Percentiles rank a stretch among this genome's conserved stretches.
phyloP scores from a whole-genome alignment of 2,797 vertebrate genomes.

The Poeciliopsis paucimaculata region DNA sequence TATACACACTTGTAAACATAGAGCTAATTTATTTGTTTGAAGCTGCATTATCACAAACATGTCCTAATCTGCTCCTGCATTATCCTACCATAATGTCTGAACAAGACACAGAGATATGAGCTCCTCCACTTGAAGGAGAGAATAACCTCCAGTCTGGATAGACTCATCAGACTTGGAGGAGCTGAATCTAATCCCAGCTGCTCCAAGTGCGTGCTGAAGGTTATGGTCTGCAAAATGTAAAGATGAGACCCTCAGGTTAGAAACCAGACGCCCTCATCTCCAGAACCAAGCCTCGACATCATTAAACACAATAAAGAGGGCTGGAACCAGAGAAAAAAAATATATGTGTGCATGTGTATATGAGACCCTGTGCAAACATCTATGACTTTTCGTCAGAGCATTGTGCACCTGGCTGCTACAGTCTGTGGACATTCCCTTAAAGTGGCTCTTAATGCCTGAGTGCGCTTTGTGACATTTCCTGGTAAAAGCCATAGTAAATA shows the following conservation, averaged over 20 bases:
- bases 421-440: slow-evolving; percentile 49
- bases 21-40: neutral
- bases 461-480: slow-evolving; percentile 71
- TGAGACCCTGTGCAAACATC: neutral
- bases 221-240: neutral
- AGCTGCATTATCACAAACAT: neutral
- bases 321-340: neutral
- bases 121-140: neutral
- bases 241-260: neutral
- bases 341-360: neutral
- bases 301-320: neutral
- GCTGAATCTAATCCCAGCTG: neutral
- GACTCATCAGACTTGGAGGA: neutral
- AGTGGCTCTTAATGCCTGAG: slow-evolving; percentile 56
- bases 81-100: neutral
- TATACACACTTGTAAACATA: neutral
- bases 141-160: neutral
- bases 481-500: slow-evolving; percentile 76
- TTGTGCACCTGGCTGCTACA: slow-evolving; percentile 8
- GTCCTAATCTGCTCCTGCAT: neutral
- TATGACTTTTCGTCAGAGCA: slow-evolving; percentile 7
- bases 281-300: neutral
- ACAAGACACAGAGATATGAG: neutral
- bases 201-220: neutral
- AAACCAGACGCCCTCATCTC: neutral